Evolutionary conservation across 2,113 vertebrate species (phyloP).

Genomic region (Pardalotus punctatus): DNA sequence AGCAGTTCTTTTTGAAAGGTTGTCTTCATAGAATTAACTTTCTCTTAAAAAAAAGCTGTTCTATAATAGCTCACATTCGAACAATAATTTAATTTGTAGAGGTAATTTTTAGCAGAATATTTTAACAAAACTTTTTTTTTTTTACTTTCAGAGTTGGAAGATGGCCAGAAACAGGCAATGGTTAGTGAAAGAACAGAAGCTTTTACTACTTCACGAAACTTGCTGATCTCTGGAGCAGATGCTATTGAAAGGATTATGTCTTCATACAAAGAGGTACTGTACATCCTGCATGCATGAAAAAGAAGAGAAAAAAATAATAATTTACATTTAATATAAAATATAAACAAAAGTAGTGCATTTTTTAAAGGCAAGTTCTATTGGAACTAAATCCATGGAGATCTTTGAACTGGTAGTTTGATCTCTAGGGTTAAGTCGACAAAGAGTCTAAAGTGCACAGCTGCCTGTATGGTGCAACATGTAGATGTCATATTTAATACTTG

Average conservation of each 20-base stretch:
- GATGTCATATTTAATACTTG: neutral
- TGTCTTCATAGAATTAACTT: neutral
- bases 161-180: slow-evolving; percentile 88
- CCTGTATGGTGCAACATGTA: neutral
- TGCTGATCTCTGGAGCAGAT: slow-evolving; percentile 91
- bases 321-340: neutral
- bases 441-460: neutral
- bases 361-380: neutral
- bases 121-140: neutral
- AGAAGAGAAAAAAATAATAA: neutral
- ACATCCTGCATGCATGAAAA: neutral
- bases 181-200: slow-evolving; percentile 97
- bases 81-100: neutral
- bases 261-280: slow-evolving; percentile 96
- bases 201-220: slow-evolving; percentile 96
- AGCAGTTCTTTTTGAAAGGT: neutral
- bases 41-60: neutral
- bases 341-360: neutral
- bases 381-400: neutral
- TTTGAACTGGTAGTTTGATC: neutral
- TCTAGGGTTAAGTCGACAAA: neutral
- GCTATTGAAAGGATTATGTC: slow-evolving; percentile 99
- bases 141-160: slow-evolving; percentile 80
- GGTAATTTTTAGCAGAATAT: neutral
- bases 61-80: neutral